A percentile compares a stretch with the other conserved stretches of the same genome.
Evolutionary conservation across 37 sponge, comb jelly and placozoan species (phyloP).

Genomic region (Oopsacas minuta): DNA sequence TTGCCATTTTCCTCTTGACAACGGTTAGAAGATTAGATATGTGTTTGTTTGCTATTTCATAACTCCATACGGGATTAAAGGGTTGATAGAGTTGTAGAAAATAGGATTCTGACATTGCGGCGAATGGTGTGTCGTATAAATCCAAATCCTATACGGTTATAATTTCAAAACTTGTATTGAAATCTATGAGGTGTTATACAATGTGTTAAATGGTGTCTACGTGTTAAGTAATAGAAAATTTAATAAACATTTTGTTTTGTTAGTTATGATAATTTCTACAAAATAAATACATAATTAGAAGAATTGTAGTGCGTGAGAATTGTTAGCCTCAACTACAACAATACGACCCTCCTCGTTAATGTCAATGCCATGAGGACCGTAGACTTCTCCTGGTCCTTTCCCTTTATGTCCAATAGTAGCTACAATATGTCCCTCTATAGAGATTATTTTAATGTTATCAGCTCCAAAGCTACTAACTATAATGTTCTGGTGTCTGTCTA

Average conservation of each 20-base stretch:
- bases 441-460: background rate
- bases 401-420: background rate
- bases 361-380: background rate
- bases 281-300: background rate
- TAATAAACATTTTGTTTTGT: too few species aligned
- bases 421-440: background rate
- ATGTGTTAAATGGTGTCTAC: too few species aligned
- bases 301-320: background rate
- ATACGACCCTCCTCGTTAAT: background rate
- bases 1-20: background rate
- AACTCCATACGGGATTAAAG: background rate
- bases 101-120: background rate
- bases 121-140: background rate
- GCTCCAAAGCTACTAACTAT: background rate
- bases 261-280: too few species aligned
- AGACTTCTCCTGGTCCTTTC: background rate
- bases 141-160: conserved; percentile 13
- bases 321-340: background rate
- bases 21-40: background rate
- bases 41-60: background rate
- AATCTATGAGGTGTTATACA: too few species aligned
- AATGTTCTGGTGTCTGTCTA: background rate
- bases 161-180: too few species aligned
- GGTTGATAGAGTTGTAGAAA: conserved; percentile 11
- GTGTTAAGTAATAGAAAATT: too few species aligned